Base-by-base conservation (phyloP, 2,113 vertebrate species). In the Archocentrus centrarchus region DNA sequence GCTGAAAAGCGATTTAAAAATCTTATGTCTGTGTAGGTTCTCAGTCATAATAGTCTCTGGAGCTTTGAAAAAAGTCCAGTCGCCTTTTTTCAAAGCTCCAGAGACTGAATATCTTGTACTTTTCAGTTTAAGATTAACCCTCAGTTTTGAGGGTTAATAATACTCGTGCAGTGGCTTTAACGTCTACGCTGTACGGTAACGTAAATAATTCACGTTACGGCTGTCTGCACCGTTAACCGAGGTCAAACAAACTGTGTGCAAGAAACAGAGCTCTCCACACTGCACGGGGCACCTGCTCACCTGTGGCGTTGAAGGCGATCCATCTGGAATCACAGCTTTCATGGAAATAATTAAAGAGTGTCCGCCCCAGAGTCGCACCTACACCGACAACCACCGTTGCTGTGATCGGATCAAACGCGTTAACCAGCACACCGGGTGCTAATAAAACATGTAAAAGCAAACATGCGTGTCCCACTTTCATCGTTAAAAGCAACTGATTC, bases 271-370 rank as follows among this genome's bases (percentile, higher is more conserved):
- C 9, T n/a, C 47, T 55, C 14, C 32, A 55, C 64, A 50, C 41
- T 50, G 5, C 66, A 70, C 2, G 2, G 1, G 27, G 1, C 61
- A 24, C 6, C 13, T 10, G 27, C 84, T 95, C 78, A 96, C 96
- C 93, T 81, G 95, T 95, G 8, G 80, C 41, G 27, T 96, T 96
- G 63, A 94, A 95, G 0, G 3, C 7, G 7, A 96, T 86, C 96
- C 96, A 96, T 44, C 87, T 89, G 0, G 61, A 1, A 47, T 89
- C 59, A 37, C 96, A 96, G 4, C 59, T 89, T 82, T 96, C 95
- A 2, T 77, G 84, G 1, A 96, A 90, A 84, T 92, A 95, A 27
- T 88, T 89, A 83, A 90, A 96, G 9, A 96, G 76, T 0, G 63
- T 83, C 1, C 85, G 88, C 2, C 95, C 93, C 3, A 96, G 58